Evolutionary conservation across 2,113 vertebrate genomes (phyloP), one percentile per base, ranked within the genome.

Genomic region (Coreoperca whiteheadi): DNA sequence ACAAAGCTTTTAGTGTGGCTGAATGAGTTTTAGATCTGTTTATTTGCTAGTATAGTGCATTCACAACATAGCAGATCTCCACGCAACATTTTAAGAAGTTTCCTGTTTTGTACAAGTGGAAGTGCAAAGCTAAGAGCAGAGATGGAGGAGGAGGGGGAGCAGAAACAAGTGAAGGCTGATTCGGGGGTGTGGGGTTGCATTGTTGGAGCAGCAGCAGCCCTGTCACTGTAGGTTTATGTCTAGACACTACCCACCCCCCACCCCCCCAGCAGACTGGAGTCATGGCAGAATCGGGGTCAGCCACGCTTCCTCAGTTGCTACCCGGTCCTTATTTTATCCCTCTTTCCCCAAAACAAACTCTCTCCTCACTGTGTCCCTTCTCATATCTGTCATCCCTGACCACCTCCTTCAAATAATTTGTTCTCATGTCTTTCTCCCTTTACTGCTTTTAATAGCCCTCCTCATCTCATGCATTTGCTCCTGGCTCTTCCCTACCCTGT

Each of bases 181-280:
- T 93, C 89, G 80, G 34, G 70, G 63, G 87, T 46, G 87, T 46
- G 65, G 82, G 87, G 70, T 81, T 57, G 81, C 18, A 54, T 75
- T 80, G 85, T 83, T 88, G 57, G 68, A 81, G 82, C 69, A 79
- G 82, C 84, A 82, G 79, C 84, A 77, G 68, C 80, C 59, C 85
- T 92, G 88, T 92, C 92, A 92, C 87, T 91, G 56, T 82, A 81
- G 84, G 81, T 94, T 94, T 92, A 79, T 8, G 80, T 94, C 92
- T 88, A 59, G 63, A 65, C 54, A 37, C 57, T 63, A 54, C 77
- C 72, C 39, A 43, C 8, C 37, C 67, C 63, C 53, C n/a, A n/a
- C 32, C 66, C 73, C 65, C 7, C n/a, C 2, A 81, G 81, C 81
- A 81, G 63, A 84, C 87, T 64, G 8, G 60, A 93, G 82, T 90